Conservation (phyloP, 2,888 invertebrate species). For the Amitus sp. region DNA sequence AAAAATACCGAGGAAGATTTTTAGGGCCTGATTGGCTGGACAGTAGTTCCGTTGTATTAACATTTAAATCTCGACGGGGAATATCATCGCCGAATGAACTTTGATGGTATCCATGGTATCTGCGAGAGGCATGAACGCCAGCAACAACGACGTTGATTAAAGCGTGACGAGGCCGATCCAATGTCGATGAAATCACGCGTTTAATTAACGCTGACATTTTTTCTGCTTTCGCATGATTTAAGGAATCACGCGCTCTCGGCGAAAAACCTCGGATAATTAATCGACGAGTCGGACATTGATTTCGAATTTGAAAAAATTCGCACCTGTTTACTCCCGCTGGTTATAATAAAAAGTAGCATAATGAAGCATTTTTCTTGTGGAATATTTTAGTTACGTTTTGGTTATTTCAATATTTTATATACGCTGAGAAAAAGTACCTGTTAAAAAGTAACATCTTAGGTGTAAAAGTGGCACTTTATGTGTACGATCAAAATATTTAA, state of each 20-base stretch:
- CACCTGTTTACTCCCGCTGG: too few relatives aligned
- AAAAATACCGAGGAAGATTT: too few relatives aligned
- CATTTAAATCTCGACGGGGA: not conserved
- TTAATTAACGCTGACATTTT: not conserved
- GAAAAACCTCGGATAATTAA: not conserved
- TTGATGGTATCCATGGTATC: conserved; percentile 1
- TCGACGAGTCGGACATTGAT: not conserved
- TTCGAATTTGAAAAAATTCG: too few relatives aligned
- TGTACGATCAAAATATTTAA: too few relatives aligned
- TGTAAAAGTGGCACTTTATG: too few relatives aligned
- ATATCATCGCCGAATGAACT: conserved; percentile 1
- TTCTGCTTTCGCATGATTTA: not conserved
- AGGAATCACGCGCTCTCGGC: not conserved
- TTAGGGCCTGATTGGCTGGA: too few relatives aligned
- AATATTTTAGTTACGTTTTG: too few relatives aligned
- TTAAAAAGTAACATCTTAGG: too few relatives aligned
- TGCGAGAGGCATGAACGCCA: not conserved
- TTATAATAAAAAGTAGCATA: too few relatives aligned
- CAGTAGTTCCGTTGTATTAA: not conserved
- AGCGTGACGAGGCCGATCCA: conserved; percentile 1
- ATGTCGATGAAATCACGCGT: not conserved
- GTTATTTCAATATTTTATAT: too few relatives aligned
- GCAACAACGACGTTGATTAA: conserved; percentile 1
- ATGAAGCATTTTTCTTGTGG: too few relatives aligned
- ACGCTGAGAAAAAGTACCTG: too few relatives aligned